phyloP scores from a whole-genome alignment of 2,888 invertebrate species.

The Minunthozetes semirufus region DNA sequence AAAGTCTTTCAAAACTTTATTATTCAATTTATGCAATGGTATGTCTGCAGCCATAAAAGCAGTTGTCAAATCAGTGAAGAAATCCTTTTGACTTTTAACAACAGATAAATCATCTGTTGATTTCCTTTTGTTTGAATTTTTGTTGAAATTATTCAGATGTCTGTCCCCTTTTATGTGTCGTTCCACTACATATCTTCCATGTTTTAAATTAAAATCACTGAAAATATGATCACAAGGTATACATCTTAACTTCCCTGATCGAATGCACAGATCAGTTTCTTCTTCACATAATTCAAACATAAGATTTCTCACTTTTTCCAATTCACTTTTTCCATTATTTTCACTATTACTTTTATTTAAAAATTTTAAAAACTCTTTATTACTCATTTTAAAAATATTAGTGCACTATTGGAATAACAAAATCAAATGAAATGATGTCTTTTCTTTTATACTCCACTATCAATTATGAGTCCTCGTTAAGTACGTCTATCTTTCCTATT shows the following conservation, averaged over 20 bases:
- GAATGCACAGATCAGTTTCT: background rate
- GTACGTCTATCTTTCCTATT: too few species aligned
- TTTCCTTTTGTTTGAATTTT: background rate
- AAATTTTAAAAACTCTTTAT: conserved; percentile 3
- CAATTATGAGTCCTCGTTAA: too few species aligned
- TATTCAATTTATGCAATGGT: background rate
- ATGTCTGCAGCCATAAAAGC: background rate
- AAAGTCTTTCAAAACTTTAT: background rate
- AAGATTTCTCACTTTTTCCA: background rate
- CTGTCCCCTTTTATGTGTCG: background rate
- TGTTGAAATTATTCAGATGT: background rate
- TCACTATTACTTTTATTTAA: background rate
- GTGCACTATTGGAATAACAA: too few species aligned
- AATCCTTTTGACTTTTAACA: background rate
- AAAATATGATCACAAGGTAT: background rate
- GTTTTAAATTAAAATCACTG: background rate
- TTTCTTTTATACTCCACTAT: too few species aligned
- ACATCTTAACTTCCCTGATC: background rate
- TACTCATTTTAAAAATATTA: background rate
- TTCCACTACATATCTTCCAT: background rate
- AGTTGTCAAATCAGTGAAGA: background rate
- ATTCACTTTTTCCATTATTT: too few species aligned
- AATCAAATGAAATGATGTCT: background rate
- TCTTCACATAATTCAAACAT: background rate
- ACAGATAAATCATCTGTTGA: background rate